Conservation (phyloP, 2,113 vertebrate species). For the Ranitomeya variabilis region DNA sequence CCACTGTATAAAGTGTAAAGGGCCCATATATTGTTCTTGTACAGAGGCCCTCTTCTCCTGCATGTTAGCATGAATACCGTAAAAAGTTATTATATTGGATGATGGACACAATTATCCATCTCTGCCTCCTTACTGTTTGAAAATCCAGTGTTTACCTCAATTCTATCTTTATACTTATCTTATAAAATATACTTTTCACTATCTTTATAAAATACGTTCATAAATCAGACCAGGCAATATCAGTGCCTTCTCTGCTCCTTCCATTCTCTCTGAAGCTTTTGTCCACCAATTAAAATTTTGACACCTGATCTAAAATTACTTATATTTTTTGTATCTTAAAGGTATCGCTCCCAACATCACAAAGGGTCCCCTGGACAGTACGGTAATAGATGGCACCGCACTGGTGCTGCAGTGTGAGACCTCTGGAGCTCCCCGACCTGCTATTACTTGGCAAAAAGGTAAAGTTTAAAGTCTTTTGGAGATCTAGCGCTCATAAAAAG, state of each 20-base stretch:
- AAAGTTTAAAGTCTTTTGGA: conserved; percentile 4
- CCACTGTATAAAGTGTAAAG: no score
- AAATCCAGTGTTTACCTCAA: not conserved
- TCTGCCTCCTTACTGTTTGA: not conserved
- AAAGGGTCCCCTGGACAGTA: conserved; percentile 91
- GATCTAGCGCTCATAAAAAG: no score
- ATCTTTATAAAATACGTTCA: not conserved
- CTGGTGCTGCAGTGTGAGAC: conserved; percentile 94
- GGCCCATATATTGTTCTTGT: no score
- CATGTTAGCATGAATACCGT: not conserved
- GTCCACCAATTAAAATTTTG: not conserved
- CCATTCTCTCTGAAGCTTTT: not conserved
- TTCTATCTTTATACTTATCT: not conserved
- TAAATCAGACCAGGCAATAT: not conserved
- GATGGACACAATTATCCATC: not conserved
- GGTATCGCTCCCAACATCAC: conserved; percentile 98
- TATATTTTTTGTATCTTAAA: conserved; percentile 59
- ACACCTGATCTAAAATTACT: not conserved
- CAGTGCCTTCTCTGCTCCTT: not conserved
- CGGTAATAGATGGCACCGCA: conserved; percentile 93
- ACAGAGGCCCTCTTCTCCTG: no score
- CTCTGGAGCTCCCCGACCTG: conserved; percentile 90
- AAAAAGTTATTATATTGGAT: not conserved
- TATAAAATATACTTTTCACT: no score
- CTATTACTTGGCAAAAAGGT: conserved; percentile 99